Evolutionary conservation across 2,797 vertebrate species (phyloP).

Genomic region (Gallinago nigripennis): DNA sequence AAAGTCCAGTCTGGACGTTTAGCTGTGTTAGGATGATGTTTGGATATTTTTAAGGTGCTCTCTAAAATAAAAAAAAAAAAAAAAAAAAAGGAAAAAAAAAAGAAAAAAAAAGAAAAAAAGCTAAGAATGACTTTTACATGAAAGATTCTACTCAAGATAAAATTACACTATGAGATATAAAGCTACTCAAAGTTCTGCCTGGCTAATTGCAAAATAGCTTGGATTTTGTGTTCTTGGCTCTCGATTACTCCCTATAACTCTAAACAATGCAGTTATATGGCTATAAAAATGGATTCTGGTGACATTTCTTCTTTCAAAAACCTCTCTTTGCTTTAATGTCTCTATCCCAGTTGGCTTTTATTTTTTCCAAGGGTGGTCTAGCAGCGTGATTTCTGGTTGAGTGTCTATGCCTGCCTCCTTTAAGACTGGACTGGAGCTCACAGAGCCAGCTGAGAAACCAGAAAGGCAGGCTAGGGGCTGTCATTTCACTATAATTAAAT

Average conservation of each 20-base stretch:
- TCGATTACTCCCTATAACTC: neutral
- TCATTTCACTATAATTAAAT: neutral
- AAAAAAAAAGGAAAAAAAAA: no score
- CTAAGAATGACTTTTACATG: neutral
- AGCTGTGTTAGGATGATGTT: neutral
- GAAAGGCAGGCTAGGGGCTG: neutral
- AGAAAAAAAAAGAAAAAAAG: neutral
- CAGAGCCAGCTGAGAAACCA: neutral
- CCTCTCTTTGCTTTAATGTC: neutral
- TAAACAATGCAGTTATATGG: neutral
- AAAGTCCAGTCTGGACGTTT: neutral
- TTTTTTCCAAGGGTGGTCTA: neutral
- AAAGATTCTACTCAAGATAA: neutral
- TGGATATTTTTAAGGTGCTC: neutral
- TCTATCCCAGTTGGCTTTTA: neutral
- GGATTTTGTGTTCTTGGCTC: neutral
- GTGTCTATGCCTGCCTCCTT: neutral
- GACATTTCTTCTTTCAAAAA: neutral
- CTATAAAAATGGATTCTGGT: neutral
- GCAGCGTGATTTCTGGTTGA: neutral
- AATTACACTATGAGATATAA: neutral
- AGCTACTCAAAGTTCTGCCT: neutral
- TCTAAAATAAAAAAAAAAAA: neutral
- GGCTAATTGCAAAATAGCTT: neutral
- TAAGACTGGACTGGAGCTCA: neutral